Conservation (phyloP, 2,113 vertebrate genomes). For the Felis chaus region DNA sequence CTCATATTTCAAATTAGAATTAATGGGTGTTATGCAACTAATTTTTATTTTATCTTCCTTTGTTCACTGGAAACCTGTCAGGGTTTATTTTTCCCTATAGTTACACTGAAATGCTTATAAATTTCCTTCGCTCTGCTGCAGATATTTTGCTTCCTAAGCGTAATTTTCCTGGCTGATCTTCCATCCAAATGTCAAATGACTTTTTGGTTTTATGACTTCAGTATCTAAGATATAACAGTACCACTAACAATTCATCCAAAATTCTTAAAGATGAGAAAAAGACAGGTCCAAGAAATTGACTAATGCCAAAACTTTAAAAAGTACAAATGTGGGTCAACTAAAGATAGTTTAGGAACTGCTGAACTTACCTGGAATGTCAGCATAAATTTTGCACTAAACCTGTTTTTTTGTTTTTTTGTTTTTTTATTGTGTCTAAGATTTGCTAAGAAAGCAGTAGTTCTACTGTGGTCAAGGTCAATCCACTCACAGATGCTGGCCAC, state of each 20-base stretch:
- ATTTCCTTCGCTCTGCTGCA: neutral
- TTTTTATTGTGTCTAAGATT: neutral
- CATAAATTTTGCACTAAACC: neutral
- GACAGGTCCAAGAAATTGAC: neutral
- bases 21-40: neutral
- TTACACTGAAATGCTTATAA: neutral
- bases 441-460: neutral
- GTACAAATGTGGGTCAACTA: constrained; percentile 14
- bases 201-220: constrained; percentile 22
- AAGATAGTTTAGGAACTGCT: neutral
- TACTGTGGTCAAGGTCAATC: neutral
- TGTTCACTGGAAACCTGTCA: neutral
- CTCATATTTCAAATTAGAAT: neutral
- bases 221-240: neutral
- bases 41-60: neutral
- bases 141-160: constrained; percentile 46
- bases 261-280: constrained; percentile 1
- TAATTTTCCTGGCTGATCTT: neutral
- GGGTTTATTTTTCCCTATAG: neutral
- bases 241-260: neutral
- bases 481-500: neutral
- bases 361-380: neutral
- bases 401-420: neutral
- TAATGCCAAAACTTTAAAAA: constrained; percentile 30
- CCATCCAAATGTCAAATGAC: constrained; percentile 14